Percentiles rank a stretch among this genome's conserved stretches.
These are phyloP conservation scores for Oryzias sinensis DNA, from an alignment of 2,797 vertebrate genomes.

Conservation along the genomic window DNA sequence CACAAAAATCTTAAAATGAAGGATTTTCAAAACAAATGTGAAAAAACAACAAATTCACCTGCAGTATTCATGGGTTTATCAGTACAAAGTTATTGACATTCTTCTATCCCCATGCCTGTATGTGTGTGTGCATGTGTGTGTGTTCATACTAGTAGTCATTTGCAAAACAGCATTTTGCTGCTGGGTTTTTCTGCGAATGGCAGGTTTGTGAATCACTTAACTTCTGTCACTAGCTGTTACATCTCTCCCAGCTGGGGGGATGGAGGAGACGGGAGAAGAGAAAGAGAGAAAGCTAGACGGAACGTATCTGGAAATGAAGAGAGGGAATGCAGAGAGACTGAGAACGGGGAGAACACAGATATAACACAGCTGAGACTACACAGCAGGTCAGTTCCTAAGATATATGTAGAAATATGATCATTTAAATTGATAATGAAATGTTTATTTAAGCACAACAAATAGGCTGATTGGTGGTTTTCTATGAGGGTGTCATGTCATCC, in stretches of 20 bases:
- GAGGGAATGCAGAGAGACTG: too few relatives aligned
- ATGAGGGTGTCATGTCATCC: too few relatives aligned
- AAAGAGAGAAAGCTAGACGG: slow-evolving; percentile 11
- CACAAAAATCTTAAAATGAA: slow-evolving; percentile 3
- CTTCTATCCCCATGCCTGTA: slow-evolving; percentile 10
- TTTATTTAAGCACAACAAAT: too few relatives aligned
- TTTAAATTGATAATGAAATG: too few relatives aligned
- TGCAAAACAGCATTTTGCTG: slow-evolving; percentile 51
- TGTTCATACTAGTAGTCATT: slow-evolving; percentile 24
- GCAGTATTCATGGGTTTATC: background rate
- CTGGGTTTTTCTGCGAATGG: slow-evolving; percentile 52
- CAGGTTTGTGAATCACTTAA: slow-evolving; percentile 77
- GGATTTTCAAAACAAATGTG: too few relatives aligned
- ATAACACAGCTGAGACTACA: too few relatives aligned
- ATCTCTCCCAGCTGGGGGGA: slow-evolving; percentile 60
- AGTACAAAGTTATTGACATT: background rate
- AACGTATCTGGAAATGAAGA: too few relatives aligned
- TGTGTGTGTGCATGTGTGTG: slow-evolving; percentile 18
- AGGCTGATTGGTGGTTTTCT: too few relatives aligned
- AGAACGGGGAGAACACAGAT: too few relatives aligned
- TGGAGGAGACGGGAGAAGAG: slow-evolving; percentile 20
- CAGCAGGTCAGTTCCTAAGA: too few relatives aligned
- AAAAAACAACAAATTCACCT: too few relatives aligned
- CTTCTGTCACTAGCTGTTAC: slow-evolving; percentile 80
- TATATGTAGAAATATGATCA: too few relatives aligned